Base-by-base conservation (phyloP, 2,113 vertebrate species). In the Paracanthobrama guichenoti region DNA sequence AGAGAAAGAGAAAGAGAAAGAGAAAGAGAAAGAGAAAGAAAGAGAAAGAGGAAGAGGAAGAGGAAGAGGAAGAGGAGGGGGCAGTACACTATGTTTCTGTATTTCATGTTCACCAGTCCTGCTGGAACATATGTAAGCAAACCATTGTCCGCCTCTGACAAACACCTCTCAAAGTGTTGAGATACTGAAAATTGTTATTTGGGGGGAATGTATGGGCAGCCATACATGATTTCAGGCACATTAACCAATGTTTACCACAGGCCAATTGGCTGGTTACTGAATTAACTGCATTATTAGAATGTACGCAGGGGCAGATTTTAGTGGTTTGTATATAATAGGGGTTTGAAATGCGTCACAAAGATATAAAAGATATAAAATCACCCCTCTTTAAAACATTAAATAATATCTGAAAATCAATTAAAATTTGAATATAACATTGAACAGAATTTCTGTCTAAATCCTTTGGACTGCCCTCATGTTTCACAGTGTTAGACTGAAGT, bases 401-500 rank as follows among this genome's bases (percentile, higher is more conserved):
- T 81, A 83, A 83, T 44, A 26, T 73, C 35, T 57, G 22, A 82
- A 67, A 72, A 44, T 66, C 53, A 48, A 35, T 18, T 1, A 13
- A 53, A 18, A n/a, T 50, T 76, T 42, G 6, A 28, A 77, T 79
- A 39, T 4, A 35, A n/a, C 24, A 71, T 28, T 64, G 4, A 69
- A 59, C 26, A 53, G 18, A 50, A 83, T 81, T 66, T 59, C 31
- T 22, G 2, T 50, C 44, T 50, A 81, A 86, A 69, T 62, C 50
- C n/a, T 85, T 83, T 57, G n/a, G 81, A 60, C 73, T 87, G 48
- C 50, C 77, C 67, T 76, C 83, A 66, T 77, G 81, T 83, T 89
- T 86, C 86, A 88, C 87, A 90, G 89, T 88, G 89, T 90, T 86
- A 46, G 60, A 88, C 87, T 88, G 87, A 80, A 81, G 57, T 79